Evolutionary conservation across 2,888 invertebrate species (phyloP).

Genomic region (Graphium colonna): DNA sequence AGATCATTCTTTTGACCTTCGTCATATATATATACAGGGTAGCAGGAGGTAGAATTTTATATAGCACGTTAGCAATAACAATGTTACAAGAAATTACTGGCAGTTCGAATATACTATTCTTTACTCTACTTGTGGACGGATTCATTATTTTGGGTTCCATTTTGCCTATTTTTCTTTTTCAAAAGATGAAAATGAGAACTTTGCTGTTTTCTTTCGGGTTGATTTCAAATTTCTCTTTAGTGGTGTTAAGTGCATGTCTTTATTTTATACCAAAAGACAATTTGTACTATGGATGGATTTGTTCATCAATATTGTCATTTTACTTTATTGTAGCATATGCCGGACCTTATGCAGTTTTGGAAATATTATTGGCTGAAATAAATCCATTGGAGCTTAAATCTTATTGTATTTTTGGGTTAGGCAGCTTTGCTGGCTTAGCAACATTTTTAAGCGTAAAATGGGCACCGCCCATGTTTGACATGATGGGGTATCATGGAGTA

Average conservation of each 20-base stretch:
- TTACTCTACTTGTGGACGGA: too few relatives aligned
- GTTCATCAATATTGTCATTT: slow-evolving; percentile 24
- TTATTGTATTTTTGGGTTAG: slow-evolving; percentile 22
- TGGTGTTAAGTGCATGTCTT: slow-evolving; percentile 25
- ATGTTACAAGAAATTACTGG: slow-evolving; percentile 33
- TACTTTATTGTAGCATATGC: slow-evolving; percentile 26
- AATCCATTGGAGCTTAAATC: slow-evolving; percentile 31
- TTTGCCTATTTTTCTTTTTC: too few relatives aligned
- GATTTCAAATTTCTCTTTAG: slow-evolving; percentile 18
- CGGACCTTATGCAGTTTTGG: slow-evolving; percentile 29
- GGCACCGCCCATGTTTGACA: slow-evolving; percentile 24
- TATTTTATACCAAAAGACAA: slow-evolving; percentile 20
- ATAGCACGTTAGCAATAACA: slow-evolving; percentile 29
- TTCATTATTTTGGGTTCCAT: too few relatives aligned
- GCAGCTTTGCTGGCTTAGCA: slow-evolving; percentile 23
- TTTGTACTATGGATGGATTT: slow-evolving; percentile 20
- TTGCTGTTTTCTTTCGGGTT: slow-evolving; percentile 28
- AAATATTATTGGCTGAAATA: slow-evolving; percentile 29
- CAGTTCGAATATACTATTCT: too few relatives aligned
- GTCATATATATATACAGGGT: slow-evolving; percentile 24
- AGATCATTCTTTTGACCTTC: not conserved
- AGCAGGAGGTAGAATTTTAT: slow-evolving; percentile 29
- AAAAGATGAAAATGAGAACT: slow-evolving; percentile 14
- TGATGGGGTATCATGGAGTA: slow-evolving; percentile 29
- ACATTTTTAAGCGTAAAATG: slow-evolving; percentile 27